phyloP scores from a whole-genome alignment of 2,113 vertebrate genomes.

The Daphoenositta chrysoptera region DNA sequence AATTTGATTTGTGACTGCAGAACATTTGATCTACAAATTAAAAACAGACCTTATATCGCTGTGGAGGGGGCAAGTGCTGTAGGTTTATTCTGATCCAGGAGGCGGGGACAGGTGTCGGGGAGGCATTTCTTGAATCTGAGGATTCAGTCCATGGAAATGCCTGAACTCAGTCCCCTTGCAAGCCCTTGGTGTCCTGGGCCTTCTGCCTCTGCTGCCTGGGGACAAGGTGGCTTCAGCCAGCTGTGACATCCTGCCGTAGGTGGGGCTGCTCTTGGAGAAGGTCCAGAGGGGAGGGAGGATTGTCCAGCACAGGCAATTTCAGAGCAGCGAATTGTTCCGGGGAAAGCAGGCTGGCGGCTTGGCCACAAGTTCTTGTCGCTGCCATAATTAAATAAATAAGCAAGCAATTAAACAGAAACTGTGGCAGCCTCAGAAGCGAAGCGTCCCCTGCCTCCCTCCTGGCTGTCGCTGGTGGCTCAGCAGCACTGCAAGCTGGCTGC shows the following conservation, averaged over 20 bases:
- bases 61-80: no score
- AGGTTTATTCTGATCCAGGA: not conserved
- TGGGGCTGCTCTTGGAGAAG: not conserved
- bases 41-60: not conserved
- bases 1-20: not conserved
- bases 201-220: not conserved
- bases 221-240: not conserved
- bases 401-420: not conserved
- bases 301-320: not conserved
- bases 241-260: not conserved
- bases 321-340: not conserved
- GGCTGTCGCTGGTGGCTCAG: not conserved
- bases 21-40: not conserved
- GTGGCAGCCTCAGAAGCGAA: not conserved
- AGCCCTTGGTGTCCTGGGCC: not conserved
- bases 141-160: not conserved
- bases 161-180: not conserved
- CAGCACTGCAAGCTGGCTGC: not conserved
- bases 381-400: not conserved
- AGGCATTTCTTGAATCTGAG: not conserved
- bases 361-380: not conserved
- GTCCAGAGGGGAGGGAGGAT: not conserved
- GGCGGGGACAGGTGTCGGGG: accelerated
- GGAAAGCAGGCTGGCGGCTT: not conserved
- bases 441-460: not conserved